These are phyloP conservation scores for Onychostruthus taczanowskii DNA, from an alignment of 2,113 vertebrate species.

Conservation along the genomic window DNA sequence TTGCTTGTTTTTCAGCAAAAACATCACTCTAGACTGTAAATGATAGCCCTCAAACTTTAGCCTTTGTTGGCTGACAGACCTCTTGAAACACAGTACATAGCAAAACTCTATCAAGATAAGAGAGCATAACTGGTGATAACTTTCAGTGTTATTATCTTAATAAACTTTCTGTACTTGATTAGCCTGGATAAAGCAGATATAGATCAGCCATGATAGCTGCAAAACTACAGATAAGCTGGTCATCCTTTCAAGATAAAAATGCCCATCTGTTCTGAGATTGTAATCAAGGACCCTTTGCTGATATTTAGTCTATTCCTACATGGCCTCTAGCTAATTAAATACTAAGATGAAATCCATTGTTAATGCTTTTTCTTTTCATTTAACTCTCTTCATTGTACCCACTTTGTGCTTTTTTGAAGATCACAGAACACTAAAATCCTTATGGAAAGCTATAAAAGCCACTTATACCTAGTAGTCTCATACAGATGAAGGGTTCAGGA, in stretches of 20 bases:
- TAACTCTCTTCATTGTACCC: background rate
- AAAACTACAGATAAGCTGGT: slow-evolving; percentile 70
- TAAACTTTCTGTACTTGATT: slow-evolving; percentile 80
- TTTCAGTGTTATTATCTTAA: slow-evolving; percentile 74
- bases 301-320: slow-evolving; percentile 61
- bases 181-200: slow-evolving; percentile 72
- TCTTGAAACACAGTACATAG: slow-evolving; percentile 62
- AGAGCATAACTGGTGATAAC: slow-evolving; percentile 63
- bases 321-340: slow-evolving; percentile 72
- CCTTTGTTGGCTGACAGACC: background rate
- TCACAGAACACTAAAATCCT: background rate
- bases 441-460: background rate
- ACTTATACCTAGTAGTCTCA: background rate
- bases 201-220: slow-evolving; percentile 70
- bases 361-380: slow-evolving; percentile 22
- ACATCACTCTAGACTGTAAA: background rate
- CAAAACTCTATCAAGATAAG: slow-evolving; percentile 64
- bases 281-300: slow-evolving; percentile 66
- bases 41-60: slow-evolving; percentile 44
- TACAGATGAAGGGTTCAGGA: background rate
- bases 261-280: slow-evolving; percentile 74
- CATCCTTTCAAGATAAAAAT: slow-evolving; percentile 77
- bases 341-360: slow-evolving; percentile 62
- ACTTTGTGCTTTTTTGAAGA: background rate
- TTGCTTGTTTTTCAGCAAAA: slow-evolving; percentile 11